Evolutionary conservation across 2,113 vertebrate species (phyloP).

Genomic region (Hepsetus odoe): DNA sequence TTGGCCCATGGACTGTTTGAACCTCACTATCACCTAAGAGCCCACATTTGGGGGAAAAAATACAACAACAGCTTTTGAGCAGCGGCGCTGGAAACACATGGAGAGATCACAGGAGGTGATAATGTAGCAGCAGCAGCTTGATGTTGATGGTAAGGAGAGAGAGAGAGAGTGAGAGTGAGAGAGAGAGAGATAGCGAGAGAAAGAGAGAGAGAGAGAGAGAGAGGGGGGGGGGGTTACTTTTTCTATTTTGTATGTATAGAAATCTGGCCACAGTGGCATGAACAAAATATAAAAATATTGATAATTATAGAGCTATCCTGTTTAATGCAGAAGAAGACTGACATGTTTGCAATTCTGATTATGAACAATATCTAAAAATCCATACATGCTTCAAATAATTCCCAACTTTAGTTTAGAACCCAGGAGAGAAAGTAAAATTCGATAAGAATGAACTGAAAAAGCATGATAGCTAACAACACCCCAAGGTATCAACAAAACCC

Average conservation of each 20-base stretch:
- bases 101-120: constrained; percentile 1
- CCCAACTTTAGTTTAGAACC: background rate
- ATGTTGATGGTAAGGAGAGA: too few species aligned
- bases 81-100: background rate
- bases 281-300: too few species aligned
- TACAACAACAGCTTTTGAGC: background rate
- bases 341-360: background rate
- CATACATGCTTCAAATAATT: background rate
- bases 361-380: background rate
- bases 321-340: background rate
- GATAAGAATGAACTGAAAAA: background rate
- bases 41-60: background rate
- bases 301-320: background rate
- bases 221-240: background rate
- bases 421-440: too few species aligned
- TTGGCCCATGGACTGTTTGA: constrained; percentile 36
- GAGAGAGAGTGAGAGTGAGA: background rate
- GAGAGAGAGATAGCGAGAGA: background rate
- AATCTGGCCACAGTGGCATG: too few species aligned
- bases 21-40: constrained; percentile 20
- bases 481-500: too few species aligned
- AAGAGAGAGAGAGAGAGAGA: background rate
- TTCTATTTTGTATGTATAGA: too few species aligned
- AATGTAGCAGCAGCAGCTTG: background rate
- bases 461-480: too few species aligned